These are phyloP conservation scores for Ammodytes marinus DNA, from an alignment of 2,113 vertebrate species.

Conservation along the genomic window DNA sequence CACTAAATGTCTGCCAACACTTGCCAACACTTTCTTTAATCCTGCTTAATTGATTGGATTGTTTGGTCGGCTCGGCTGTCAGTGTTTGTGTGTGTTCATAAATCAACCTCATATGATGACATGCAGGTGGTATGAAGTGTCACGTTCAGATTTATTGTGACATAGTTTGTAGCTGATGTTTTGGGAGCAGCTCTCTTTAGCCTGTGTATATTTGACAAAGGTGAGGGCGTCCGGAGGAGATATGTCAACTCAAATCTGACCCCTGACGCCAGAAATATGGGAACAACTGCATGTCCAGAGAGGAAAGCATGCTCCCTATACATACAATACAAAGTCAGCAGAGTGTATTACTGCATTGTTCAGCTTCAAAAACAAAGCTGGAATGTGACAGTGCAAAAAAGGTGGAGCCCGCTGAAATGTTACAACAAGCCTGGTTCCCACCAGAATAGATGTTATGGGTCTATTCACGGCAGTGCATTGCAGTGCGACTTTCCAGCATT, in stretches of 20 bases:
- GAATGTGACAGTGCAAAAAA: conserved; percentile 43
- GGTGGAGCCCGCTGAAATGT: conserved; percentile 1
- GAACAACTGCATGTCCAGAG: background rate
- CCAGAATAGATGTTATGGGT: conserved; percentile 10
- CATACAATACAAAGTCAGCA: conserved; percentile 60
- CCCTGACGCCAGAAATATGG: conserved; percentile 28
- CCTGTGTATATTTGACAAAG: conserved; percentile 60
- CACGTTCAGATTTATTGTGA: background rate
- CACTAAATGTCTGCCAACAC: conserved; percentile 2
- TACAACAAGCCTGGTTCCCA: conserved; percentile 29
- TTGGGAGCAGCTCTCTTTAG: background rate
- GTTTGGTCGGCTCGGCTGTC: background rate
- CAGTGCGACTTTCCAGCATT: conserved; percentile 12
- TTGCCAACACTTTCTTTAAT: conserved; percentile 3
- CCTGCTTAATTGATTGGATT: background rate
- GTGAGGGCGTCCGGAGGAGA: conserved; percentile 19
- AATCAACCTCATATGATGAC: background rate
- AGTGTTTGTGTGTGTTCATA: background rate
- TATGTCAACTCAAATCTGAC: conserved; percentile 40
- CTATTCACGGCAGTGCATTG: conserved; percentile 13
- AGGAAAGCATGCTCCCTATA: background rate
- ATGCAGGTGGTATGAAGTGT: background rate
- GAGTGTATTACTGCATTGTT: conserved; percentile 55
- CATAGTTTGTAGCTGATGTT: background rate
- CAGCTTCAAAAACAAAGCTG: conserved; percentile 61